Base-by-base conservation (phyloP, 2,888 invertebrate species). In the Xiphydria camelus region DNA sequence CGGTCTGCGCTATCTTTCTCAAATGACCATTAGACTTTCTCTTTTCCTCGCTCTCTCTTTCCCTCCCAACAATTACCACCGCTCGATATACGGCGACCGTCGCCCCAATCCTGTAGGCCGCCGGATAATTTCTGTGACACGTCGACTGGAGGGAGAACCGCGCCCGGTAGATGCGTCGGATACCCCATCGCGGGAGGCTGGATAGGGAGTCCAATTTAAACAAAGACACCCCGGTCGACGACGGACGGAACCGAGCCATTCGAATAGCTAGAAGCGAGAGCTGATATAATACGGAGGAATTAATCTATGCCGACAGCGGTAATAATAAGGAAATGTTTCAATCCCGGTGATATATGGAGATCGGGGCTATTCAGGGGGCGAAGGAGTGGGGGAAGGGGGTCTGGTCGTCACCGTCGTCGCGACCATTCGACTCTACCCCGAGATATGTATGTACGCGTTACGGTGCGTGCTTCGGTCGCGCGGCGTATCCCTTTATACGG, bases 291-390 rank as follows among this genome's bases (percentile, higher is more conserved):
- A 61, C 66, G 62, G 53, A 62, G 61, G 64, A 73, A 74, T 74
- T 73, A 74, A 74, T 75, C 73, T 68, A 71, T 68, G 69, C 69
- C 68, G 67, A 68, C 69, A 68, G 67, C 60, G 67, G 66, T 74
- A 72, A 73, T 73, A 74, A 73, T 70, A 70, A 73, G 72, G 73
- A 74, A 74, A 75, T 73, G 73, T 74, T 73, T 74, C 72, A 73
- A 75, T 74, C 70, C 62, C 61, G 62, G 61, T 73, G 73, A 73
- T 71, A 70, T 73, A 73, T 71, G 65, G 57, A 49, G 53, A 53
- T 51, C 48, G 44, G 48, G 53, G 50, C 46, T 49, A 46, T 45
- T 39, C 38, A 44, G 41, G 38, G 49, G 41, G 48, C 50, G 59
- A 55, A 45, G 54, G 38, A 47, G 45, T 42, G 42, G 46, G 52